phyloP scores from a whole-genome alignment of 1,140 invertebrate species.

The Euura saliciscinereae region DNA sequence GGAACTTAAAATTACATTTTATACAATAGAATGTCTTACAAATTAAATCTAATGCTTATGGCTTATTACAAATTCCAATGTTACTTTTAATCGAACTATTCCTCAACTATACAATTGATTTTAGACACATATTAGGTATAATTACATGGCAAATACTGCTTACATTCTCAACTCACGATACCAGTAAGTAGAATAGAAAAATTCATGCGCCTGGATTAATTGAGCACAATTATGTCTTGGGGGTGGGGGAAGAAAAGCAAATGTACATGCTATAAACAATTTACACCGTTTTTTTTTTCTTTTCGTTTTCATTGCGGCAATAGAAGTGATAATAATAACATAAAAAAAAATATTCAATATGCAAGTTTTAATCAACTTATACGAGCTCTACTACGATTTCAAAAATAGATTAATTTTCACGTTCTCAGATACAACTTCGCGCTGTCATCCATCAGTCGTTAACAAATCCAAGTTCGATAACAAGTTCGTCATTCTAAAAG shows the following conservation, averaged over 20 bases:
- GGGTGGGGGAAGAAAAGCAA: not conserved
- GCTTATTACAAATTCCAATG: too few species aligned
- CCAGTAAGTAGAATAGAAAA: constrained; percentile 1
- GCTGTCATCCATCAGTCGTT: not conserved
- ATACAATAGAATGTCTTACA: not conserved
- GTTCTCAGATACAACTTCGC: not conserved
- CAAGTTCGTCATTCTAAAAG: not conserved
- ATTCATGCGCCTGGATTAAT: not conserved
- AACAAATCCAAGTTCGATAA: not conserved
- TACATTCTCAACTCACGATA: constrained; percentile 3
- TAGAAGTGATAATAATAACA: not conserved
- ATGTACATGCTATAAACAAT: not conserved
- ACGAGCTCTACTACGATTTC: not conserved
- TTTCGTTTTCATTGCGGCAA: not conserved
- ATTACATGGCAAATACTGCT: constrained; percentile 1
- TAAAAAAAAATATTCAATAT: not conserved
- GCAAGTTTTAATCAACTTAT: not conserved
- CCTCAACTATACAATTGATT: not conserved
- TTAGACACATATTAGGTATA: not conserved
- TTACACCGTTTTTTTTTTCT: not conserved
- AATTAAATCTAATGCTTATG: too few species aligned
- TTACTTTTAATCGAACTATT: not conserved
- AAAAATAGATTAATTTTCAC: not conserved
- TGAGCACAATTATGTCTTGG: not conserved
- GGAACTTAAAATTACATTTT: constrained; percentile 1